Evolutionary conservation across 2,797 vertebrate genomes (phyloP).

Genomic region (Sebastes baramenuke): DNA sequence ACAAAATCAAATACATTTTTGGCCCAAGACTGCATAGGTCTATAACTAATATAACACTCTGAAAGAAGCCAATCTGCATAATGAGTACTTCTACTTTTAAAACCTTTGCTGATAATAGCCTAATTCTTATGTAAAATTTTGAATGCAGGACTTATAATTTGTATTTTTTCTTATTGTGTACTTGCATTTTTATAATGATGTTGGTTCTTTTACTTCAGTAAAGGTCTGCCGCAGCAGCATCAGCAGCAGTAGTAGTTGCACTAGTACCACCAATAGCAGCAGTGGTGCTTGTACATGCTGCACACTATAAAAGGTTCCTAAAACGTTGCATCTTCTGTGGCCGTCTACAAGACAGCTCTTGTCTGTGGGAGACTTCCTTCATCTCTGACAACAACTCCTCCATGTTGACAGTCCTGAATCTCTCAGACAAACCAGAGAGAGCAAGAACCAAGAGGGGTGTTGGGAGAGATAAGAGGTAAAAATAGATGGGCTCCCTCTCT

Average conservation of each 20-base stretch:
- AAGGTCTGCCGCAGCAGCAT: neutral
- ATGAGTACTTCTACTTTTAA: neutral
- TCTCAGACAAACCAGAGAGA: neutral
- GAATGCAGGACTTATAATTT: neutral
- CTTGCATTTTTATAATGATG: neutral
- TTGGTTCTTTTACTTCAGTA: neutral
- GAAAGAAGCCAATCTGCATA: neutral
- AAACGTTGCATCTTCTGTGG: neutral
- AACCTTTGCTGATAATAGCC: neutral
- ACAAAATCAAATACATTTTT: too few relatives aligned
- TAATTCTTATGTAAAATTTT: neutral
- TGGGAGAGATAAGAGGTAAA: constrained; percentile 38
- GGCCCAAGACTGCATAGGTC: neutral
- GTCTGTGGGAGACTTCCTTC: neutral
- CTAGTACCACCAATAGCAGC: neutral
- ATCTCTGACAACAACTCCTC: neutral
- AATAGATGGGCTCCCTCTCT: constrained; percentile 32
- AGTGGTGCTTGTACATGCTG: too few relatives aligned
- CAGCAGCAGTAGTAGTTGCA: neutral
- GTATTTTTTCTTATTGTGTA: too few relatives aligned
- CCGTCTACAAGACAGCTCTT: neutral
- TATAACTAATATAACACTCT: neutral
- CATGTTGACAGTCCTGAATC: neutral
- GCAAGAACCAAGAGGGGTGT: constrained; percentile 17
- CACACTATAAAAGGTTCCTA: neutral